A percentile compares a stretch with the other conserved stretches of the same genome.
Evolutionary conservation across 2,888 invertebrate genomes (phyloP).

Genomic region (Cylindroiulus punctatus): DNA sequence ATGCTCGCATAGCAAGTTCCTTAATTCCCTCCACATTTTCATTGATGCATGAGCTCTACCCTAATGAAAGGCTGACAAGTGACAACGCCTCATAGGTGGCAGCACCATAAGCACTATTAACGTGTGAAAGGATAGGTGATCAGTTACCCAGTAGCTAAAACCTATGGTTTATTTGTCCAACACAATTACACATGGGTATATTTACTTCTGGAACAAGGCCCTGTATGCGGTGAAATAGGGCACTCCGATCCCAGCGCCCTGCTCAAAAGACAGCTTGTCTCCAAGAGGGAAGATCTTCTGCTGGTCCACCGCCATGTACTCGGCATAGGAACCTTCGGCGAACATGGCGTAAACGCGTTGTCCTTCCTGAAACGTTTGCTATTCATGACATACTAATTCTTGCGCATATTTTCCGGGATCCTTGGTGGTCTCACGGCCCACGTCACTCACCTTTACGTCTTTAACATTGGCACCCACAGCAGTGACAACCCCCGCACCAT

Average conservation of each 20-base stretch:
- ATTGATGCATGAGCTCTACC: too few relatives aligned
- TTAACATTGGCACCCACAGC: conserved; percentile 66
- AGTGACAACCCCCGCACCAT: conserved; percentile 70
- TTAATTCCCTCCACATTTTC: too few relatives aligned
- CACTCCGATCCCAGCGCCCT: conserved; percentile 71
- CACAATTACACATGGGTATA: conserved; percentile 50
- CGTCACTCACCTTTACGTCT: conserved; percentile 64
- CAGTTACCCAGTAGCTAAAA: too few relatives aligned
- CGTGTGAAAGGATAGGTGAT: too few relatives aligned
- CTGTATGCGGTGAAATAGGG: conserved; percentile 72
- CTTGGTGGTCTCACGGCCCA: neutral
- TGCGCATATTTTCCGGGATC: neutral
- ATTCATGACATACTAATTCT: conserved; percentile 37
- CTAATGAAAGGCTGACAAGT: too few relatives aligned
- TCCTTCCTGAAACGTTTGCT: conserved; percentile 36
- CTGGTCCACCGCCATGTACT: conserved; percentile 66
- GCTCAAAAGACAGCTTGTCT: conserved; percentile 66
- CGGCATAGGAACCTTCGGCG: conserved; percentile 66
- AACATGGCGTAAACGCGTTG: conserved; percentile 61
- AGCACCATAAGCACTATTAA: too few relatives aligned
- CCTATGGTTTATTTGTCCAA: too few relatives aligned
- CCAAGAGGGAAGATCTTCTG: conserved; percentile 65
- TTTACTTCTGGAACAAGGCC: conserved; percentile 68
- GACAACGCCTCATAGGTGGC: too few relatives aligned
- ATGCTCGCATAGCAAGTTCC: too few relatives aligned